phyloP scores from a whole-genome alignment of 2,797 vertebrate genomes.

The Synanceia verrucosa region DNA sequence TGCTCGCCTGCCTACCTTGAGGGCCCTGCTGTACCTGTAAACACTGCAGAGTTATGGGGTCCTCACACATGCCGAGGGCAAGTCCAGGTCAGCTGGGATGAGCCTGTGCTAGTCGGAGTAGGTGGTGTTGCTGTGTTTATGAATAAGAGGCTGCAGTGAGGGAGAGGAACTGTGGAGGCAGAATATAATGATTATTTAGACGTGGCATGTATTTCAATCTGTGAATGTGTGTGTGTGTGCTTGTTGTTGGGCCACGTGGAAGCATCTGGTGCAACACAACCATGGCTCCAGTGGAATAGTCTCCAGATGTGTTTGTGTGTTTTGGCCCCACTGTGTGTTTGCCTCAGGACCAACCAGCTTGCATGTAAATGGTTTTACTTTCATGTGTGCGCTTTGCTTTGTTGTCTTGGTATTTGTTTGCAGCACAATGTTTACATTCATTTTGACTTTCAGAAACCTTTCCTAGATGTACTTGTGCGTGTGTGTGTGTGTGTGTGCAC shows the following conservation, averaged over 20 bases:
- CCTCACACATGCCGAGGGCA: conserved; percentile 63
- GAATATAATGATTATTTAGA: conserved; percentile 54
- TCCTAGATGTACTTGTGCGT: conserved; percentile 11
- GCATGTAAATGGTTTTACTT: conserved; percentile 49
- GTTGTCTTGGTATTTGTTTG: conserved; percentile 26
- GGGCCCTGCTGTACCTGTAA: conserved; percentile 67
- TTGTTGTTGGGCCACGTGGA: conserved; percentile 67
- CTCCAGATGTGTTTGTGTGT: conserved; percentile 79
- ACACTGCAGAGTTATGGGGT: conserved; percentile 65
- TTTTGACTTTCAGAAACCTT: neutral
- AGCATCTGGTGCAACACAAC: conserved; percentile 71
- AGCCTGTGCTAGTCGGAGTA: conserved; percentile 39
- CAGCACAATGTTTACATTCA: neutral
- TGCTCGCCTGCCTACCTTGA: conserved; percentile 50
- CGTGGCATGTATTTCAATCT: conserved; percentile 46
- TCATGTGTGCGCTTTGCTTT: conserved; percentile 20
- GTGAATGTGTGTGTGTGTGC: neutral
- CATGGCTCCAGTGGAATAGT: conserved; percentile 58
- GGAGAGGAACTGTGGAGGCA: neutral
- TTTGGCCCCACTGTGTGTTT: conserved; percentile 57
- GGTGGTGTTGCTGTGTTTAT: conserved; percentile 8
- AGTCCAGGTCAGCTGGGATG: conserved; percentile 63
- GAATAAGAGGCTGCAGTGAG: conserved; percentile 13
- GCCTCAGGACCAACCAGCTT: conserved; percentile 39
- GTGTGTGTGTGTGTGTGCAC: conserved; percentile 14